phyloP scores from a whole-genome alignment of 2,888 invertebrate genomes.

The Cryptosula pallasiana region DNA sequence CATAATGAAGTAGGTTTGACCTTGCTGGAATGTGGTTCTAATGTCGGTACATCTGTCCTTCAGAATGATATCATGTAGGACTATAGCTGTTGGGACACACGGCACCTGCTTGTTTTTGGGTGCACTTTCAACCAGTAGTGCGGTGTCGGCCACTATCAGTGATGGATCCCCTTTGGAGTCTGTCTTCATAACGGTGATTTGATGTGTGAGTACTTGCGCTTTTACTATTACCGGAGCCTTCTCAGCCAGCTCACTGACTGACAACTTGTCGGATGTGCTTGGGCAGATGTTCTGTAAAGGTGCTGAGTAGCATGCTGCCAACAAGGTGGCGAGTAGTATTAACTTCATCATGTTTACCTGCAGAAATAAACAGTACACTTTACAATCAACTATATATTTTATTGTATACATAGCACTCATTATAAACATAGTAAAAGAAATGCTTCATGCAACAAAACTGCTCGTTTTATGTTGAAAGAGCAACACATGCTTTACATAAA shows the following conservation, averaged over 20 bases:
- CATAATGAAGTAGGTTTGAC: slow-evolving; percentile 1
- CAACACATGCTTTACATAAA: too few relatives aligned
- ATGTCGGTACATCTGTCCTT: neutral
- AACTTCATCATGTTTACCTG: too few relatives aligned
- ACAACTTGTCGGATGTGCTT: neutral
- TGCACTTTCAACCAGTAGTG: neutral
- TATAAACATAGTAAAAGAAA: too few relatives aligned
- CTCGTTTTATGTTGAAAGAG: too few relatives aligned
- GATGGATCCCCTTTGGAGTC: neutral
- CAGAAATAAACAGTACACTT: too few relatives aligned
- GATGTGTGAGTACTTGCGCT: neutral
- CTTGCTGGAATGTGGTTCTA: neutral
- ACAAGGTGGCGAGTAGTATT: neutral
- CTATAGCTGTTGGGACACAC: neutral
- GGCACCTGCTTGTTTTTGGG: neutral
- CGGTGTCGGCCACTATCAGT: slow-evolving; percentile 6
- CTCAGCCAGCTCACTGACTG: neutral
- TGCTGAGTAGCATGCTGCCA: neutral
- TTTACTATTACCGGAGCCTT: neutral
- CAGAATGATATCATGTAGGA: neutral
- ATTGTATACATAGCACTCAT: too few relatives aligned
- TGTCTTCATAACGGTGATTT: neutral
- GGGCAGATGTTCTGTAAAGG: slow-evolving; percentile 12
- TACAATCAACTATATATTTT: too few relatives aligned
- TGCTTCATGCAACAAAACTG: too few relatives aligned